Base-by-base conservation (phyloP, 2,888 invertebrate species). In the Athripsodes cinereus region DNA sequence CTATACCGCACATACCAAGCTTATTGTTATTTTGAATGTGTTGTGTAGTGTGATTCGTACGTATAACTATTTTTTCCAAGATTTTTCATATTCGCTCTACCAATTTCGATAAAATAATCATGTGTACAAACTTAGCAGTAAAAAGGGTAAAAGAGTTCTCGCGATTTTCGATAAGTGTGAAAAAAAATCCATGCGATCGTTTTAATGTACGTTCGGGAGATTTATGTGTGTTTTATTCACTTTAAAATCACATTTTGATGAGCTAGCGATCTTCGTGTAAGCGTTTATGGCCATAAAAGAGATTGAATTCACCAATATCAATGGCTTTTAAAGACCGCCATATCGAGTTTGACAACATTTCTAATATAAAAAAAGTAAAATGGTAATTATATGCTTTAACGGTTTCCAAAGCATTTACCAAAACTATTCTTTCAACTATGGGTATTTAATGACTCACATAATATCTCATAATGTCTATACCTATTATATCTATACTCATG, bases 171-270 rank as follows among this genome's bases (percentile, higher is more conserved):
- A 40, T 40, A 40, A 40, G 8, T 16, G 40, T n/a, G 16, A 40
- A 40, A 50, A 50, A 48, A 50, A 50, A 50, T 50, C 50, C 21
- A 22, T 22, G 22, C 20, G 50, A 18, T 21, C 50, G 22, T 50
- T 50, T 20, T 22, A 40, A 40, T 40, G 40, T 40, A 40, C 5
- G 26, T 40, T 21, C 5, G 22, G 8, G 22, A 52, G 52, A 52
- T 57, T 57, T 57, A 57, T 57, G 57, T 46, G 31, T 52, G 22
- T 62, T 62, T 57, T 62, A 58, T 62, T 60, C 60, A 56, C 46
- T 63, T 63, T 63, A 61, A 61, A 61, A 63, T 63, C 53, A 55
- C 63, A 59, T 63, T 63, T 61, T 63, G 63, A 63, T 63, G 61
- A 59, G 54, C 54, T 48, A 52, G 57, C 55, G 58, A 56, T 62